phyloP scores from a whole-genome alignment of 2,888 invertebrate genomes.

The Pristionchus entomophagus region DNA sequence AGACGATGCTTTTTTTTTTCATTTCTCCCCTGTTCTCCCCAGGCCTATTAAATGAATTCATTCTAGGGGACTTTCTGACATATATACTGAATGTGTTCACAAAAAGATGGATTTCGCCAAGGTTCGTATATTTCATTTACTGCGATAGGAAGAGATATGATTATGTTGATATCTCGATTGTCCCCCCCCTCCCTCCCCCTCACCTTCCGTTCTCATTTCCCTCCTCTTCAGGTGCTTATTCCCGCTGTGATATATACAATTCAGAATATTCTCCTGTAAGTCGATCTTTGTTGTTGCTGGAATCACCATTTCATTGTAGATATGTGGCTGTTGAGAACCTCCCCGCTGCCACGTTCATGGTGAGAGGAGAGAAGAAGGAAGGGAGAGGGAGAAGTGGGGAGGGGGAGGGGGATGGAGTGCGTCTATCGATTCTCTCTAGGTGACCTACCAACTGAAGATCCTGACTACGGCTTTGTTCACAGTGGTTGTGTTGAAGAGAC shows the following conservation, averaged over 20 bases:
- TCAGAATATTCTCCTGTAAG: slow-evolving; percentile 94
- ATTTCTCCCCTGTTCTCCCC: no score
- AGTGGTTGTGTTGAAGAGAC: slow-evolving; percentile 77
- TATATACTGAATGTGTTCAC: slow-evolving; percentile 33
- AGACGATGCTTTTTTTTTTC: no score
- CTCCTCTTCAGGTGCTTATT: slow-evolving; percentile 83
- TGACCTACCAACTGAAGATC: slow-evolving; percentile 80
- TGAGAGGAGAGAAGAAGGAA: slow-evolving; percentile 73
- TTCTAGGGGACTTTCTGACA: slow-evolving; percentile 10
- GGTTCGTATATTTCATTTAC: not conserved
- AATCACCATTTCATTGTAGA: no score
- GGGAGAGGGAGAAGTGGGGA: not conserved
- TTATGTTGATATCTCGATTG: no score
- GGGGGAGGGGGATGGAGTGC: no score
- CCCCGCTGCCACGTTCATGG: slow-evolving; percentile 99
- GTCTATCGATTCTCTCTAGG: no score
- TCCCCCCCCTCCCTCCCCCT: no score
- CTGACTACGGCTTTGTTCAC: slow-evolving; percentile 79
- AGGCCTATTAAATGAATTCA: no score
- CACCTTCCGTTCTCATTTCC: no score
- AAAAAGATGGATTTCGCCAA: slow-evolving; percentile 45
- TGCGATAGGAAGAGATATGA: not conserved
- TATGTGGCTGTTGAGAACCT: slow-evolving; percentile 88
- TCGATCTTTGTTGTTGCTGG: no score
- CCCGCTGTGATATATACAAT: slow-evolving; percentile 95